A percentile compares a stretch with the other conserved stretches of the same genome.
These are phyloP conservation scores for Cataglyphis albicans DNA, from an alignment of 2,888 invertebrate genomes.

Conservation along the genomic window DNA sequence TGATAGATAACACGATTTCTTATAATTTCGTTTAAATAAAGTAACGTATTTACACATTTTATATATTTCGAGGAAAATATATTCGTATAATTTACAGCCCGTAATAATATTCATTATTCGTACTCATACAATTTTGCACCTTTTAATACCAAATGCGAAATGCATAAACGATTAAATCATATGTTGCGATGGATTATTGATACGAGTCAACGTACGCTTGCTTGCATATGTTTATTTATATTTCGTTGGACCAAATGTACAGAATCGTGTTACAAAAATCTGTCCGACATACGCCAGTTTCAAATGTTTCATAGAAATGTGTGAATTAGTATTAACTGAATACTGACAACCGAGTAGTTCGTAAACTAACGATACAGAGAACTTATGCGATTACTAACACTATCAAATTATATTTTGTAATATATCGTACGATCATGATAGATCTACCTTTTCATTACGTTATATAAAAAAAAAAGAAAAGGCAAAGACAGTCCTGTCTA, in stretches of 20 bases:
- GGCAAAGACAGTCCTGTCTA: background rate
- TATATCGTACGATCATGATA: conserved; percentile 62
- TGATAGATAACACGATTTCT: conserved; percentile 16
- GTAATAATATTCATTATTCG: conserved; percentile 6
- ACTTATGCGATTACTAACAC: conserved; percentile 77
- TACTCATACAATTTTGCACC: background rate
- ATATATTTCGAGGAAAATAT: conserved; percentile 1
- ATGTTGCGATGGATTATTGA: conserved; percentile 7
- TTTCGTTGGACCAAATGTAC: conserved; percentile 51
- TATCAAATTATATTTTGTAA: conserved; percentile 72
- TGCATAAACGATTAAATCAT: conserved; percentile 8
- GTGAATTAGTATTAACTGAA: background rate
- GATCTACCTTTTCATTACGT: conserved; percentile 56
- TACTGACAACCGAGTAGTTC: conserved; percentile 34
- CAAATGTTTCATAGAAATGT: conserved; percentile 11
- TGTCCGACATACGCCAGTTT: conserved; percentile 2
- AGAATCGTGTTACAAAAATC: conserved; percentile 42
- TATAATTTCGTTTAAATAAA: background rate
- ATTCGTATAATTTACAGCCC: background rate
- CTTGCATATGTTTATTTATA: conserved; percentile 44
- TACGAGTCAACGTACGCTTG: conserved; percentile 24
- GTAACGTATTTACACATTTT: background rate
- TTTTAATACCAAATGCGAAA: conserved; percentile 25
- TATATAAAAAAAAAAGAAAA: conserved; percentile 64
- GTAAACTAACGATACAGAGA: conserved; percentile 66